These are phyloP conservation scores for Troilus luridus DNA, from an alignment of 2,888 invertebrate species.

Conservation along the genomic window DNA sequence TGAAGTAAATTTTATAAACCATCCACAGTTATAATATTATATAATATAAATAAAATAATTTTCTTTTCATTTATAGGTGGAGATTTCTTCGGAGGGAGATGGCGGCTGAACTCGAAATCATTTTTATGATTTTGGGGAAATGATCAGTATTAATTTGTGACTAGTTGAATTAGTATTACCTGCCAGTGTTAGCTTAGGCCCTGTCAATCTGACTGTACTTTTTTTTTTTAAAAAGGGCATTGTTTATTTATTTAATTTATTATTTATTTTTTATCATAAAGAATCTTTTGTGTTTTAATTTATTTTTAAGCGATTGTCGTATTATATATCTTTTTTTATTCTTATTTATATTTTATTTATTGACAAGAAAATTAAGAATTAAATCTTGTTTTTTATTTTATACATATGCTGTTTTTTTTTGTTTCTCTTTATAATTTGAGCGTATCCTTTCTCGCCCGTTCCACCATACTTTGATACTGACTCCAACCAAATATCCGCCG, in stretches of 20 bases:
- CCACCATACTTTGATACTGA: too few species aligned
- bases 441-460: too few species aligned
- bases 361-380: background rate
- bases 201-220: background rate
- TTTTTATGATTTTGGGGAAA: conserved; percentile 6
- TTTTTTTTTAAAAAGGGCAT: background rate
- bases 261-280: conserved; percentile 1
- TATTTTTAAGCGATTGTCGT: conserved; percentile 16
- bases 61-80: background rate
- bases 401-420: background rate
- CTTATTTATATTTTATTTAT: conserved; percentile 40
- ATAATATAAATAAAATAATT: too few species aligned
- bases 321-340: conserved; percentile 21
- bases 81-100: background rate
- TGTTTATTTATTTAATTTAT: conserved; percentile 24
- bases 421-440: background rate
- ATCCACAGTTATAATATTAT: too few species aligned
- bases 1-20: too few species aligned
- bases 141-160: conserved; percentile 39
- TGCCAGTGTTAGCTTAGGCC: background rate
- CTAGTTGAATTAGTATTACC: conserved; percentile 22
- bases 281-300: conserved; percentile 23
- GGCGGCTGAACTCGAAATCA: background rate
- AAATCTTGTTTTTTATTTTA: background rate
- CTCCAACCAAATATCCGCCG: too few species aligned